These are phyloP conservation scores for Pionites leucogaster DNA, from an alignment of 2,113 vertebrate species.

Conservation along the genomic window DNA sequence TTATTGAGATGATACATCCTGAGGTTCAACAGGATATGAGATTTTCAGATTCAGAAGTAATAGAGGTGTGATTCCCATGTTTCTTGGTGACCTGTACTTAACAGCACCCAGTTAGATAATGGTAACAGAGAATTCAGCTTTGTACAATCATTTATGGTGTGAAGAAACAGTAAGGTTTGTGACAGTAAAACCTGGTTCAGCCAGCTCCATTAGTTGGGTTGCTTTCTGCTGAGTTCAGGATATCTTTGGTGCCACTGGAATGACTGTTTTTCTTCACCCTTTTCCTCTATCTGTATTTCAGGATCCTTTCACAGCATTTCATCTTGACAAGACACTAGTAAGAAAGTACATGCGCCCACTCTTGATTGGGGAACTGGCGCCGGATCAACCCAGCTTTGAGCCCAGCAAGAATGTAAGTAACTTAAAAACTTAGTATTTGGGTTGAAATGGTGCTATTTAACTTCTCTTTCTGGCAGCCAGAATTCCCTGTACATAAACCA, in stretches of 20 bases:
- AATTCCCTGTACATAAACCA: background rate
- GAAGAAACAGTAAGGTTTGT: background rate
- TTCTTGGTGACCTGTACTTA: background rate
- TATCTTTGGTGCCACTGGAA: background rate
- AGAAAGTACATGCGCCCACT: slow-evolving; percentile 77
- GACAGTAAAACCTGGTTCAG: background rate
- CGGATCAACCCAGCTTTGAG: slow-evolving; percentile 80
- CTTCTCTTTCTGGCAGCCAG: background rate
- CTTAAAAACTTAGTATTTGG: background rate
- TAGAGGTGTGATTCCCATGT: rapidly evolving
- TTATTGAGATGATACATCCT: background rate
- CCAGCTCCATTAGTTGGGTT: background rate
- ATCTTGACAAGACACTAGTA: slow-evolving; percentile 79
- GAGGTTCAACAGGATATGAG: background rate
- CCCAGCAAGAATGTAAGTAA: slow-evolving; percentile 81
- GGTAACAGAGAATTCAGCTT: background rate
- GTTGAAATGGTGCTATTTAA: background rate
- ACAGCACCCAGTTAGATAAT: background rate
- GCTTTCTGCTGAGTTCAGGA: background rate
- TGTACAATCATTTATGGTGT: background rate
- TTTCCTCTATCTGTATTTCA: background rate
- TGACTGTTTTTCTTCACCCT: background rate
- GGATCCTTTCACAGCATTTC: slow-evolving; percentile 83
- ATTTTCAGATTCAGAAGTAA: background rate
- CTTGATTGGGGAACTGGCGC: slow-evolving; percentile 81